phyloP scores from a whole-genome alignment of 1,140 invertebrate genomes.

The Halictus rubicundus region DNA sequence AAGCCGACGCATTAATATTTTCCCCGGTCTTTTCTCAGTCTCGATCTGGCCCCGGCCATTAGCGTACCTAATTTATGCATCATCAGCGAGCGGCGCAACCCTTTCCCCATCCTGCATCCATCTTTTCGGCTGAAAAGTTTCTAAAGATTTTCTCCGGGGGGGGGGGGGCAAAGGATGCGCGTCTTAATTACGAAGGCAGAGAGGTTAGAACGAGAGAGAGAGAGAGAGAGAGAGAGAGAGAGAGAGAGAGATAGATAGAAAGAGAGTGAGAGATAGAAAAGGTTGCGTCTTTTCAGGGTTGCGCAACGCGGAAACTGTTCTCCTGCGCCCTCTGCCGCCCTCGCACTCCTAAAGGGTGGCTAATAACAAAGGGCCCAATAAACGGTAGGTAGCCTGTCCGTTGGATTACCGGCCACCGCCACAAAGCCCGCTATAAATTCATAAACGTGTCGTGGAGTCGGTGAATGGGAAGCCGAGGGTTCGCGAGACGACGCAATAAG shows the following conservation, averaged over 20 bases:
- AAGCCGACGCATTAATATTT: conserved; percentile 68
- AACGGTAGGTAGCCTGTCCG: conserved; percentile 71
- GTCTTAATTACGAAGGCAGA: conserved; percentile 70
- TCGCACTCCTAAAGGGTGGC: conserved; percentile 33
- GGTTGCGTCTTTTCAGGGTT: conserved; percentile 59
- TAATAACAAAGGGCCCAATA: conserved; percentile 74
- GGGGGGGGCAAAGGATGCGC: conserved; percentile 11
- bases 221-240: conserved; percentile 7
- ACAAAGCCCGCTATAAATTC: conserved; percentile 74
- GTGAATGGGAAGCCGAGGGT: conserved; percentile 23
- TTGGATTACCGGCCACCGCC: conserved; percentile 67
- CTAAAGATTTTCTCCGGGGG: conserved; percentile 68
- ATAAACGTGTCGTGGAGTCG: conserved; percentile 72
- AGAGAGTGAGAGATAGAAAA: conserved; percentile 40
- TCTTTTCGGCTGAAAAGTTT: conserved; percentile 75
- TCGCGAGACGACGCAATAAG: conserved; percentile 65
- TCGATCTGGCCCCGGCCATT: conserved; percentile 66
- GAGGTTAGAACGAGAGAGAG: too few relatives aligned
- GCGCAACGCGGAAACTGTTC: conserved; percentile 41
- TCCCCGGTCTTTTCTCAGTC: conserved; percentile 68
- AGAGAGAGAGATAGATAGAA: too few relatives aligned
- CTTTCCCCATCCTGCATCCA: conserved; percentile 76
- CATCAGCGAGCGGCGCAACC: conserved; percentile 68
- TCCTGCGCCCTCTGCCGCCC: neutral
- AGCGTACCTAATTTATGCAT: conserved; percentile 77